phyloP scores from a whole-genome alignment of 1,140 invertebrate species.

The Batillaria attramentaria region DNA sequence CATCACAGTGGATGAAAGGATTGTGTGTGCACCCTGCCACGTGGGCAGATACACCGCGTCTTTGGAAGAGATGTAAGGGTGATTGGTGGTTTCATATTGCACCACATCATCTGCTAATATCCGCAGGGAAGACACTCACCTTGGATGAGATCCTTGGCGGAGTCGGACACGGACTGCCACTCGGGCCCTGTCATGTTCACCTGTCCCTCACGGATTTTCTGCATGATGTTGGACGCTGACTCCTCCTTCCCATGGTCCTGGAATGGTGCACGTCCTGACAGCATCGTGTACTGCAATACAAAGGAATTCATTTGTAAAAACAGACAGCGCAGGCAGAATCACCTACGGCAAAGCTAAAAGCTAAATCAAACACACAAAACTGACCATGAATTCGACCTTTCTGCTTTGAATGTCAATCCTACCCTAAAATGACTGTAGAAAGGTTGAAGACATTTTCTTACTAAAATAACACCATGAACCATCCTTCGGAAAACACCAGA shows the following conservation, averaged over 20 bases:
- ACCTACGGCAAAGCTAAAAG: background rate
- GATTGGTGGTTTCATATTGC: too few species aligned
- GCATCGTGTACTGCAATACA: constrained; percentile 83
- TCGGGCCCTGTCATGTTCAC: constrained; percentile 79
- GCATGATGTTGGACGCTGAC: constrained; percentile 82
- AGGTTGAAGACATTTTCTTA: too few species aligned
- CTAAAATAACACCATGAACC: too few species aligned
- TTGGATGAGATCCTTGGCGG: constrained; percentile 84
- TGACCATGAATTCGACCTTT: background rate
- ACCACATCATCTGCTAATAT: background rate
- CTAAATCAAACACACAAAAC: background rate
- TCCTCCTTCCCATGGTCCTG: constrained; percentile 77
- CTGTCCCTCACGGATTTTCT: constrained; percentile 82
- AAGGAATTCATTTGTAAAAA: too few species aligned
- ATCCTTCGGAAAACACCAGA: too few species aligned
- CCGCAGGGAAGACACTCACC: constrained; percentile 66
- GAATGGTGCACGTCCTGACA: constrained; percentile 89
- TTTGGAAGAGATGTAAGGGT: too few species aligned
- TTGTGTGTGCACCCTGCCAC: too few species aligned
- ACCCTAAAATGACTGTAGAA: too few species aligned
- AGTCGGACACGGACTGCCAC: constrained; percentile 82
- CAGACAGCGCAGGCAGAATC: background rate
- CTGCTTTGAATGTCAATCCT: too few species aligned
- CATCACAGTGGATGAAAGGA: too few species aligned
- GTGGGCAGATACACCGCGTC: too few species aligned